These are phyloP conservation scores for Antitype chi DNA, from an alignment of 2,888 invertebrate genomes.

Conservation along the genomic window DNA sequence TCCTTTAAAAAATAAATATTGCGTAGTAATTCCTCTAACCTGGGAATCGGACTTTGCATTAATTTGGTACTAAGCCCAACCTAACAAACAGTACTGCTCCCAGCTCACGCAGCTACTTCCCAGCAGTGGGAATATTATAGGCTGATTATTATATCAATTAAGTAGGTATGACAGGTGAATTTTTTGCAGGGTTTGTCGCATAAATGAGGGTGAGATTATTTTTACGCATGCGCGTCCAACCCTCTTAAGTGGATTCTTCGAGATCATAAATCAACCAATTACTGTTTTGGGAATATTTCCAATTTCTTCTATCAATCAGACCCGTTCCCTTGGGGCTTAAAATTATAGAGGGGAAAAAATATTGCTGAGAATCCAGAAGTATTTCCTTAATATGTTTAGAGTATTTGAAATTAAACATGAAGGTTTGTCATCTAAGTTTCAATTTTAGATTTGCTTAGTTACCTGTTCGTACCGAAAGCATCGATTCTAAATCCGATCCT, in stretches of 20 bases:
- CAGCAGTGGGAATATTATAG: background rate
- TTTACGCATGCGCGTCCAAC: slow-evolving; percentile 72
- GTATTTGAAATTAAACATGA: slow-evolving; percentile 5
- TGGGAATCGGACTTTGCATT: background rate
- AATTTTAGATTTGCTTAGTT: too few relatives aligned
- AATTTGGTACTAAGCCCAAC: background rate
- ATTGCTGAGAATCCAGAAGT: slow-evolving; percentile 15
- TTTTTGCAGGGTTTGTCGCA: slow-evolving; percentile 10
- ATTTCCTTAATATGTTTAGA: background rate
- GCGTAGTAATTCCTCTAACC: background rate
- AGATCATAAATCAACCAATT: slow-evolving; percentile 73
- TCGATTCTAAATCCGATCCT: background rate
- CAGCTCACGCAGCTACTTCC: background rate
- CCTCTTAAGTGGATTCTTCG: slow-evolving; percentile 72
- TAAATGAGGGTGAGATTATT: slow-evolving; percentile 26
- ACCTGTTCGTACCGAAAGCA: too few relatives aligned
- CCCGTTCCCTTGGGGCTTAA: slow-evolving; percentile 31
- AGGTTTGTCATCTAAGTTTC: background rate
- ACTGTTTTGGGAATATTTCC: slow-evolving; percentile 66
- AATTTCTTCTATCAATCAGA: slow-evolving; percentile 52
- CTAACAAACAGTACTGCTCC: background rate
- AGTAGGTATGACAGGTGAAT: background rate
- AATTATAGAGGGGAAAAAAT: slow-evolving; percentile 34
- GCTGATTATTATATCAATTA: background rate
- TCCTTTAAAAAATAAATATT: too few relatives aligned